Percentiles rank a stretch among this genome's conserved stretches.
Evolutionary conservation across 2,797 vertebrate genomes (phyloP).

Genomic region (Cercopithecus hamlyni): DNA sequence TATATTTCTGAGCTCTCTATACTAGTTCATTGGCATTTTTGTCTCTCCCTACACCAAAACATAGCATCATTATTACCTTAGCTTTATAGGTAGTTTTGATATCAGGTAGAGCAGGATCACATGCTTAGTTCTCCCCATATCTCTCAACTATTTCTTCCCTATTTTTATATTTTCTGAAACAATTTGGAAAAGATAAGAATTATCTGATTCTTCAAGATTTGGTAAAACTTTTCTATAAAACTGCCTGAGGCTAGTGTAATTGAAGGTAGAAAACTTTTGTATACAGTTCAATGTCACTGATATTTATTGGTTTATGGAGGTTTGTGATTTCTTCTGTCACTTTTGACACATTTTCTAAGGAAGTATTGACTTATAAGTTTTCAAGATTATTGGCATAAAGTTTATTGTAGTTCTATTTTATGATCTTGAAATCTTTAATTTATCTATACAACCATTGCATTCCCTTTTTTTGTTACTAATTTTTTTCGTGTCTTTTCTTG

Average conservation of each 20-base stretch:
- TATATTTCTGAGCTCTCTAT: not conserved
- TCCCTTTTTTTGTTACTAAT: not conserved
- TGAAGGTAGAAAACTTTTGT: not conserved
- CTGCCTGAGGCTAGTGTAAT: not conserved
- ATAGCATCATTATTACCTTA: not conserved
- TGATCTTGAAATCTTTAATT: not conserved
- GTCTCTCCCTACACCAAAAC: not conserved
- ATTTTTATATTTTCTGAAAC: not conserved
- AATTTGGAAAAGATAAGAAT: not conserved
- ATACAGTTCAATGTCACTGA: not conserved
- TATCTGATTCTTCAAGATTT: not conserved
- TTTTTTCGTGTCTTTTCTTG: not conserved
- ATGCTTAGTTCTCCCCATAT: not conserved
- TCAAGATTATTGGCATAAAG: not conserved
- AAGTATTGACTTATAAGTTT: not conserved
- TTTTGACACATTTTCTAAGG: not conserved
- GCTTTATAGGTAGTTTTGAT: not conserved
- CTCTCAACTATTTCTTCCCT: not conserved
- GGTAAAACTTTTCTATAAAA: not conserved
- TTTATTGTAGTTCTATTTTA: slow-evolving; percentile 2
- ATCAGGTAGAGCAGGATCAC: not conserved
- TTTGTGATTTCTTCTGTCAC: not conserved
- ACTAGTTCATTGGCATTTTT: not conserved
- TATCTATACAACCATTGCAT: not conserved
- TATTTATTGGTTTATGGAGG: not conserved